Conservation (phyloP, 30 jellyfish, hydroid and myxozoan species). For the Aurelia coerulea region DNA sequence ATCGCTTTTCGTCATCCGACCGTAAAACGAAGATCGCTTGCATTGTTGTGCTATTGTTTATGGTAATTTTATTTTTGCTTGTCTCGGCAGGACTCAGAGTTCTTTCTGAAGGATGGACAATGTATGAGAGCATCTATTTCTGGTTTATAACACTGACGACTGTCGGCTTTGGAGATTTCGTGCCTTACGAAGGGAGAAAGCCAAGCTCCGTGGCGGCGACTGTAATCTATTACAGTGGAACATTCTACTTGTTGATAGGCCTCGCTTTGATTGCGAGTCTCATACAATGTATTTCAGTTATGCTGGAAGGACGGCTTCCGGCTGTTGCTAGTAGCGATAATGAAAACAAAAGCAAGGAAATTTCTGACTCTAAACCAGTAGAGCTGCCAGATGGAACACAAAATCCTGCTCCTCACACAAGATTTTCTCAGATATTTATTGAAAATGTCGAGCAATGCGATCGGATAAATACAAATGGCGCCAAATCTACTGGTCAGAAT, state of each 20-base stretch:
- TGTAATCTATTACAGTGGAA: slow-evolving; percentile 52
- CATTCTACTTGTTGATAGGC: slow-evolving; percentile 64
- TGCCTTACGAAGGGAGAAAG: slow-evolving; percentile 64
- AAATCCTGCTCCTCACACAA: no score
- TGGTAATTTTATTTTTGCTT: slow-evolving; percentile 29
- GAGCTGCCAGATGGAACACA: no score
- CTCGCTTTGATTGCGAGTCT: slow-evolving; percentile 75
- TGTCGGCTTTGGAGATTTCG: slow-evolving; percentile 70
- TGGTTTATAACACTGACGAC: slow-evolving; percentile 72
- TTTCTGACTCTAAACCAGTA: no score
- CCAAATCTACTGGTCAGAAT: not conserved
- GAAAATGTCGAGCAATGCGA: no score
- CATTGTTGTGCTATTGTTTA: slow-evolving; percentile 17
- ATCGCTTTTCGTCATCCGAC: slow-evolving; percentile 19
- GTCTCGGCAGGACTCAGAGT: slow-evolving; percentile 39
- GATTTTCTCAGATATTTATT: no score
- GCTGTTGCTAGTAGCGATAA: slow-evolving; percentile 10
- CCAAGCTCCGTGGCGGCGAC: slow-evolving; percentile 38
- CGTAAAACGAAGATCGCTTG: slow-evolving; percentile 22
- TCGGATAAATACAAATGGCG: not conserved
- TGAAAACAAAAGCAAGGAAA: no score
- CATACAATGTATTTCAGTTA: slow-evolving; percentile 33
- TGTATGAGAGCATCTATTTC: slow-evolving; percentile 55
- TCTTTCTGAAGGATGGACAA: slow-evolving; percentile 64
- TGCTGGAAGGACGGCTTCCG: slow-evolving; percentile 67